These are phyloP conservation scores for Melanotaenia pygmaea DNA, from an alignment of 2,797 vertebrate species.

Conservation along the genomic window DNA sequence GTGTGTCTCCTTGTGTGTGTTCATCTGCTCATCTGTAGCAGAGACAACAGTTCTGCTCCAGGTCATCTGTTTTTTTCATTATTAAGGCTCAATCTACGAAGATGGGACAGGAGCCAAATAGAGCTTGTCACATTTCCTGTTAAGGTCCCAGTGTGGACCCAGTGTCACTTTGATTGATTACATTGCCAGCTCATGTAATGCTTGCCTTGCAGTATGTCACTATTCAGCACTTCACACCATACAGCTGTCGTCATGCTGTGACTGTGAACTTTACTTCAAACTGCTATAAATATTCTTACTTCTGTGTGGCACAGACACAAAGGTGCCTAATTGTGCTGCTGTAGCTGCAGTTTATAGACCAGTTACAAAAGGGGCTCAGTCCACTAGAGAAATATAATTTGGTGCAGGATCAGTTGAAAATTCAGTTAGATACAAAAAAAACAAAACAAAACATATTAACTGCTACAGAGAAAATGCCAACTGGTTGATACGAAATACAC, in stretches of 20 bases:
- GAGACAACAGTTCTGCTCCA: conserved; percentile 56
- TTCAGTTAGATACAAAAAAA: conserved; percentile 4
- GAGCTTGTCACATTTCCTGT: conserved; percentile 59
- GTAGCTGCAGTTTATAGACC: conserved; percentile 6
- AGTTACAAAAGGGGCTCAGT: neutral
- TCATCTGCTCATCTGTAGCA: conserved; percentile 56
- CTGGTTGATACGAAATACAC: neutral
- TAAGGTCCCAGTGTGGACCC: conserved; percentile 49
- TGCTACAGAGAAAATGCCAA: conserved; percentile 1
- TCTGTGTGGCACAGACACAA: conserved; percentile 9
- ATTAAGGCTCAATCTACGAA: conserved; percentile 55
- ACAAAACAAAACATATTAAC: neutral
- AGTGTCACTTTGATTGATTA: conserved; percentile 80
- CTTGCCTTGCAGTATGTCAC: conserved; percentile 71
- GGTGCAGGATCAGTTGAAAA: conserved; percentile 6
- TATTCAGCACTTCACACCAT: conserved; percentile 37
- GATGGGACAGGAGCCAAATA: conserved; percentile 51
- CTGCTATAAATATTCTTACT: conserved; percentile 14
- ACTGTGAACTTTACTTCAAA: conserved; percentile 17
- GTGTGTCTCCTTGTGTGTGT: conserved; percentile 31
- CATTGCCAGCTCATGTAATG: conserved; percentile 60
- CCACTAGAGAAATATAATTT: conserved; percentile 9
- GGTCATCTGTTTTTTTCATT: conserved; percentile 61
- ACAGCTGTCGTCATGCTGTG: conserved; percentile 23
- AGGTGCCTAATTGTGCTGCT: conserved; percentile 6